These are phyloP conservation scores for Melieria omissa DNA, from an alignment of 2,888 invertebrate species.

Conservation along the genomic window DNA sequence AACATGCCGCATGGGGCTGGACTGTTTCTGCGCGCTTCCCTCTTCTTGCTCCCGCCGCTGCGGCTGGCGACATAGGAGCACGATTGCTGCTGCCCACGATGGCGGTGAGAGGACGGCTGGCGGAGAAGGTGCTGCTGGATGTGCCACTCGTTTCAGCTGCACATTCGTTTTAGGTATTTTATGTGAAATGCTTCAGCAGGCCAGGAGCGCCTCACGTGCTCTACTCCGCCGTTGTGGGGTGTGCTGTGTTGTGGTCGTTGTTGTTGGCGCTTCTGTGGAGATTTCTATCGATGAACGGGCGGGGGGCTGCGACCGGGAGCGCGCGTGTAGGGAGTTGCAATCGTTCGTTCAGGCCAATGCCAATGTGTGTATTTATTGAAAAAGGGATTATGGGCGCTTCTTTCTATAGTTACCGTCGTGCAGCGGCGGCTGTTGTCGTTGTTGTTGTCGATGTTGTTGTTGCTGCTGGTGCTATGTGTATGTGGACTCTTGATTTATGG, in stretches of 20 bases:
- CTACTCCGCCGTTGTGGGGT: no score
- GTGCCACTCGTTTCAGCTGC: no score
- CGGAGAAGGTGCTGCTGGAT: not conserved
- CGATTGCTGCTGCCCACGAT: no score
- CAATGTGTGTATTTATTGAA: conserved; percentile 38
- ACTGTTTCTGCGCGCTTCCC: conserved; percentile 19
- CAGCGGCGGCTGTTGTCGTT: conserved; percentile 1
- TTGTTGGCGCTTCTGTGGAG: not conserved
- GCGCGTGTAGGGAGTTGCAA: conserved; percentile 17
- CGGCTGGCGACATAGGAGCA: no score
- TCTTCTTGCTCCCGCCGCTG: no score
- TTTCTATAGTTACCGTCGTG: not conserved
- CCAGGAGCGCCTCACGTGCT: no score
- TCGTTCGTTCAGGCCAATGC: conserved; percentile 9
- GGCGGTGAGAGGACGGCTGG: not conserved
- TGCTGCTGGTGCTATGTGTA: conserved; percentile 17
- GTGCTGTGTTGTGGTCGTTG: not conserved
- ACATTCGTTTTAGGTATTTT: no score
- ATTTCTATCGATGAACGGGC: conserved; percentile 19
- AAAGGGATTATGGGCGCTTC: conserved; percentile 27
- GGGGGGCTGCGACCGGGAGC: not conserved
- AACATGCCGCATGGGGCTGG: conserved; percentile 21
- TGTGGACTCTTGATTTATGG: conserved; percentile 30
- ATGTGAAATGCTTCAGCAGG: no score
- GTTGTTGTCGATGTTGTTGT: conserved; percentile 22